Percentiles rank a stretch among this genome's conserved stretches.
phyloP scores from a whole-genome alignment of 2,797 vertebrate genomes.

The Diplodus sargus region DNA sequence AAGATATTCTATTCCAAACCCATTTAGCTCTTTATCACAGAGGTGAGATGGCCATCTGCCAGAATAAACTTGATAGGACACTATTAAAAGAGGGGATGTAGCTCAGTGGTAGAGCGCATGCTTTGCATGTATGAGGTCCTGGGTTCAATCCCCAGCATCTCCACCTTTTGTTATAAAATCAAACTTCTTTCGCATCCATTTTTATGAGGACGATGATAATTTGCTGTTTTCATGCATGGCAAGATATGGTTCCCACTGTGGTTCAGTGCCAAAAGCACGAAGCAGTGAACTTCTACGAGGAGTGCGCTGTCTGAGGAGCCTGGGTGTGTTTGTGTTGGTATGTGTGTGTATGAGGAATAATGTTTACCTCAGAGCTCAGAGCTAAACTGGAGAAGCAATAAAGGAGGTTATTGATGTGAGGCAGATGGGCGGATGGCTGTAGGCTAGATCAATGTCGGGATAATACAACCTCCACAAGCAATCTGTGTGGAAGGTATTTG shows the following conservation, averaged over 20 bases:
- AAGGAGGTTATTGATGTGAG: conserved; percentile 51
- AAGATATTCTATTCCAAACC: background rate
- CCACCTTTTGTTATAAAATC: accelerated
- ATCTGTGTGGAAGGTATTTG: conserved; percentile 22
- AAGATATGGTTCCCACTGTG: background rate
- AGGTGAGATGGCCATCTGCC: background rate
- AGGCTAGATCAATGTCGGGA: conserved; percentile 42
- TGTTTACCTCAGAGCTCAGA: conserved; percentile 50
- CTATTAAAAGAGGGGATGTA: conserved; percentile 3
- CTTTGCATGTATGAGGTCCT: conserved; percentile 32
- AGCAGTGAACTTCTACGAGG: background rate
- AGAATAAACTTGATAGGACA: background rate
- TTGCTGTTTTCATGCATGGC: background rate
- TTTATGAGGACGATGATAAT: background rate
- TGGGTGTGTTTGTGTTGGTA: conserved; percentile 10
- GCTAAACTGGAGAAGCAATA: conserved; percentile 43
- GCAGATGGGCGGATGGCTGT: conserved; percentile 29
- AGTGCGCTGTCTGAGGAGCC: background rate
- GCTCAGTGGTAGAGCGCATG: conserved; percentile 44
- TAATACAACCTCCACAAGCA: conserved; percentile 32
- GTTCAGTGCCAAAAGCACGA: background rate
- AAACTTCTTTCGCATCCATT: background rate
- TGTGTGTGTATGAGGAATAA: conserved; percentile 16
- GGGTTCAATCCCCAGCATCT: conserved; percentile 35
- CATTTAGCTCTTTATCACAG: background rate